Percentiles rank a stretch among this genome's conserved stretches.
Evolutionary conservation across 1,140 invertebrate genomes (phyloP).

Genomic region (Teleogryllus occipitalis): DNA sequence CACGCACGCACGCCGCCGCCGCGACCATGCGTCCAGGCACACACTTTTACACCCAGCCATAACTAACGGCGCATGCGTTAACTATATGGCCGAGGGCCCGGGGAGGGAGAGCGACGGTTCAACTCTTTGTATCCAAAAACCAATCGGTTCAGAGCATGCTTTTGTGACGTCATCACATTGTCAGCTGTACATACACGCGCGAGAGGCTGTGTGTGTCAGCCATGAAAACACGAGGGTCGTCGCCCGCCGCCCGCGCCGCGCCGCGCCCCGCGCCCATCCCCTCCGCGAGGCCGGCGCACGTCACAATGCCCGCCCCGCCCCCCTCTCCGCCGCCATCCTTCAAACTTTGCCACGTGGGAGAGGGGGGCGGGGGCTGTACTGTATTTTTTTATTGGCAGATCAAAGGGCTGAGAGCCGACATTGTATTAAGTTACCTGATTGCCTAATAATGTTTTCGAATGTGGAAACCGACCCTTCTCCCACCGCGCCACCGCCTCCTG

Average conservation of each 20-base stretch:
- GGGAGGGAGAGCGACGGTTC: background rate
- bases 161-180: constrained; percentile 4
- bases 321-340: background rate
- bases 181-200: background rate
- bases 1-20: background rate
- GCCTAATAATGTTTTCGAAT: constrained; percentile 5
- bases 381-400: constrained; percentile 5
- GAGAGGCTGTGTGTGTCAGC: background rate
- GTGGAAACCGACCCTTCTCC: background rate
- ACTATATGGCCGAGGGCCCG: background rate
- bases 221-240: background rate
- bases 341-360: background rate
- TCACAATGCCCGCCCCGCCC: background rate
- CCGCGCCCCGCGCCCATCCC: background rate
- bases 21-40: background rate
- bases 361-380: background rate
- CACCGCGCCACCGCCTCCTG: background rate
- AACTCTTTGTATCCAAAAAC: constrained; percentile 5
- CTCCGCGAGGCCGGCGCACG: background rate
- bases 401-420: constrained; percentile 2
- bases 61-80: constrained; percentile 3
- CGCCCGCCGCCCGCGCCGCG: too few relatives aligned
- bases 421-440: constrained; percentile 5
- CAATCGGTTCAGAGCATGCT: constrained; percentile 3
- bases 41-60: background rate